Percentiles rank a stretch among this genome's conserved stretches.
Evolutionary conservation across 2,113 vertebrate species (phyloP).

Genomic region (Anolis sagrei): DNA sequence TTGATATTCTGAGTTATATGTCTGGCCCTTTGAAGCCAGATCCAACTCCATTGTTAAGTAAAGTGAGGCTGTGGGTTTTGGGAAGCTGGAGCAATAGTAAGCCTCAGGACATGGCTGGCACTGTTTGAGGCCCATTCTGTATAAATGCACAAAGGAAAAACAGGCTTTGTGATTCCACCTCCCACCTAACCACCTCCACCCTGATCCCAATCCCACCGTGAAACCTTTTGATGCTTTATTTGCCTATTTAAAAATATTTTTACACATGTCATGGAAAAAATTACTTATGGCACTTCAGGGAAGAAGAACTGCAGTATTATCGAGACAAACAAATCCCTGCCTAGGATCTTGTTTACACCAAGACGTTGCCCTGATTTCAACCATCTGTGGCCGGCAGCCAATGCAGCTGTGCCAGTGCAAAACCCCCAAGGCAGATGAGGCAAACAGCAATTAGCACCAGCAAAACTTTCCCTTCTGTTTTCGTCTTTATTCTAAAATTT

Average conservation of each 20-base stretch:
- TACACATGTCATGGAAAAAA: neutral
- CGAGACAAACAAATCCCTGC: neutral
- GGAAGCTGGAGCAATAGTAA: neutral
- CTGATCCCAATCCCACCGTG: neutral
- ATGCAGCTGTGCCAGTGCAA: neutral
- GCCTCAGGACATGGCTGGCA: neutral
- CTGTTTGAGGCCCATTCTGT: too few species aligned
- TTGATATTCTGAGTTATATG: too few species aligned
- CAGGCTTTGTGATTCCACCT: neutral
- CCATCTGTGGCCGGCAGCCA: neutral
- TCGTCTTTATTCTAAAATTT: neutral
- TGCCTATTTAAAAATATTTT: neutral
- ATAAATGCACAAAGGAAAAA: neutral
- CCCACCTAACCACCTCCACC: neutral
- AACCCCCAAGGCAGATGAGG: accelerated
- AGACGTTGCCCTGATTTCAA: neutral
- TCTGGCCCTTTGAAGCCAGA: neutral
- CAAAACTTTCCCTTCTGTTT: neutral
- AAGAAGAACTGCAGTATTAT: neutral
- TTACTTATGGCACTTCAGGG: slow-evolving; percentile 3
- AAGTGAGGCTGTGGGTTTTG: neutral
- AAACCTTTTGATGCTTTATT: neutral
- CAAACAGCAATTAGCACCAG: slow-evolving; percentile 1
- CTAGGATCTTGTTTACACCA: neutral
- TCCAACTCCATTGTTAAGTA: neutral